A percentile compares a stretch with the other conserved stretches of the same genome.
phyloP scores from a whole-genome alignment of 2,797 vertebrate species.

The Danio aesculapii region DNA sequence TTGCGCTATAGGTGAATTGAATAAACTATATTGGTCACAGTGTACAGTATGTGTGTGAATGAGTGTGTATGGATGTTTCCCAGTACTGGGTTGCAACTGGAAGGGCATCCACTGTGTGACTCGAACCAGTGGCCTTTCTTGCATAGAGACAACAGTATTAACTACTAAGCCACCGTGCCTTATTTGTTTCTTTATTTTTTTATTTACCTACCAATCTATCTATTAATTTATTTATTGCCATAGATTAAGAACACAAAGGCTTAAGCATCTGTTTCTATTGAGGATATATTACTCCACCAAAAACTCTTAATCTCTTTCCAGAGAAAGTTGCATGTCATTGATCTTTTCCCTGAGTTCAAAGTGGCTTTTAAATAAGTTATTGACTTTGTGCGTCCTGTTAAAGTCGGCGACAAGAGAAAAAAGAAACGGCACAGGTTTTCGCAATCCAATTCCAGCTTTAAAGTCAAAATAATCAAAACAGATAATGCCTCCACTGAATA shows the following conservation, averaged over 20 bases:
- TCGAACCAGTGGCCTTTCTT: too few species aligned
- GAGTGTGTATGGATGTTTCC: too few species aligned
- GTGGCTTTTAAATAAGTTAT: slow-evolving; percentile 41
- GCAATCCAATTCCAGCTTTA: slow-evolving; percentile 14
- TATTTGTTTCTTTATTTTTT: too few species aligned
- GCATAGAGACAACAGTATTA: too few species aligned
- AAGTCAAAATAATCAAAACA: slow-evolving; percentile 32
- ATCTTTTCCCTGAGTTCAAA: slow-evolving; percentile 24
- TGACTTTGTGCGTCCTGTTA: slow-evolving; percentile 27
- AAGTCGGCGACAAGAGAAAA: slow-evolving; percentile 13
- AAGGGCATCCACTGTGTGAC: too few species aligned
- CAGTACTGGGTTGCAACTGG: too few species aligned
- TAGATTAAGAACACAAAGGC: slow-evolving; percentile 25
- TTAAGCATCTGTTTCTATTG: slow-evolving; percentile 4
- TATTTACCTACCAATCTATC: too few species aligned
- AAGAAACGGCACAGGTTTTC: slow-evolving; percentile 11
- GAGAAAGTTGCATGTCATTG: slow-evolving; percentile 25
- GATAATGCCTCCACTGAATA: slow-evolving; percentile 4
- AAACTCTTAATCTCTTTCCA: slow-evolving; percentile 25
- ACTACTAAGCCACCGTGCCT: too few species aligned
- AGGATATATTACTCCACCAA: not conserved
- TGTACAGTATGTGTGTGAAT: too few species aligned
- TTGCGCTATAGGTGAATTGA: too few species aligned
- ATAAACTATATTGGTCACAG: too few species aligned
- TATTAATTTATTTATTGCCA: not conserved